A percentile compares a stretch with the other conserved stretches of the same genome.
phyloP scores from a whole-genome alignment of 2,113 vertebrate genomes.

The Hystrix cristata region DNA sequence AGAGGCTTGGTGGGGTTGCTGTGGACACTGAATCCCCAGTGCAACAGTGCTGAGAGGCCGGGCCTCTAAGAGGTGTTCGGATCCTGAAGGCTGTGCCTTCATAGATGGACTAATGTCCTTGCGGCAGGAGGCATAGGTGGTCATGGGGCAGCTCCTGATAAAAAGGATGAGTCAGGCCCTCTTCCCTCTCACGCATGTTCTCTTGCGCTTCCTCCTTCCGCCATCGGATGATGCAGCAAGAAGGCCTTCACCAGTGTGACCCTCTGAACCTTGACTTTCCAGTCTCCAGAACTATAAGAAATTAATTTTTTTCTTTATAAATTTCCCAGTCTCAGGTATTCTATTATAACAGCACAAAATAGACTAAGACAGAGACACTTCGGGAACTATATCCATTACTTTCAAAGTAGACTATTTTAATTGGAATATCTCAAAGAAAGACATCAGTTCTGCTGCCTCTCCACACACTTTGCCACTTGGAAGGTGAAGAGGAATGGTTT shows the following conservation, averaged over 20 bases:
- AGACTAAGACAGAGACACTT: neutral
- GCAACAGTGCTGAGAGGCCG: neutral
- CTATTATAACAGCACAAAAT: neutral
- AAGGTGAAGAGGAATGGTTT: neutral
- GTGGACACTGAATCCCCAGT: no score
- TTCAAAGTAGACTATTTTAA: neutral
- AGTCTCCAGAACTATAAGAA: neutral
- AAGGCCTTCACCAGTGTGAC: neutral
- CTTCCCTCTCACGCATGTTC: neutral
- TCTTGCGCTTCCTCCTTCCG: neutral
- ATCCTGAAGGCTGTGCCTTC: neutral
- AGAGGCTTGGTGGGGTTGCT: neutral
- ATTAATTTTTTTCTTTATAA: neutral
- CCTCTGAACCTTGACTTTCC: neutral
- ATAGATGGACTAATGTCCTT: neutral
- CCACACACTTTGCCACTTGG: neutral
- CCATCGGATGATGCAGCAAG: neutral
- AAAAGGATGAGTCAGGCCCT: neutral
- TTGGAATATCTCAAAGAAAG: neutral
- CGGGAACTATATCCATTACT: neutral
- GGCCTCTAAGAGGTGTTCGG: neutral
- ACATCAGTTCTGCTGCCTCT: neutral
- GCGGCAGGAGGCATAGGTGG: neutral
- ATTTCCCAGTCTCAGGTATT: neutral
- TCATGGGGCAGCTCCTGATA: neutral